These are phyloP conservation scores for Carlito syrichta DNA, from an alignment of 2,113 vertebrate species.

Conservation along the genomic window DNA sequence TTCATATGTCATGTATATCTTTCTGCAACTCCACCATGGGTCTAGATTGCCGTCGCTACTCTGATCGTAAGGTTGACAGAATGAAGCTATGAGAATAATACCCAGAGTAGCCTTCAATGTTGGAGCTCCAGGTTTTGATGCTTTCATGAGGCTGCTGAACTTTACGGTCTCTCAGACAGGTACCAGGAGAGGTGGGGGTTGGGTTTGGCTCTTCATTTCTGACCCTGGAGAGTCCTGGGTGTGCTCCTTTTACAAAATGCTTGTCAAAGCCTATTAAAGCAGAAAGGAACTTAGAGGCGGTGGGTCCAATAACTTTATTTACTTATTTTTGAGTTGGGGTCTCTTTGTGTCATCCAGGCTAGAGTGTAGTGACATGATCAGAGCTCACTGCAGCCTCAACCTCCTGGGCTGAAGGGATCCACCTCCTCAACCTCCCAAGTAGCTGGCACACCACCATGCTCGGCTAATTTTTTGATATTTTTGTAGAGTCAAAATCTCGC, in stretches of 20 bases:
- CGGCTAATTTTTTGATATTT: too few species aligned
- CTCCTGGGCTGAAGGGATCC: too few species aligned
- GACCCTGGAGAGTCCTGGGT: background rate
- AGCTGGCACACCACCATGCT: too few species aligned
- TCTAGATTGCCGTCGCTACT: background rate
- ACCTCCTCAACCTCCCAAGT: too few species aligned
- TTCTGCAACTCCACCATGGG: background rate
- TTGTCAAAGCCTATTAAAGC: background rate
- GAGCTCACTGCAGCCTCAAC: too few species aligned
- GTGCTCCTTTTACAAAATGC: background rate
- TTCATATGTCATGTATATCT: background rate
- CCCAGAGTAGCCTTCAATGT: background rate
- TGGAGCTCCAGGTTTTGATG: background rate
- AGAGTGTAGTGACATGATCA: too few species aligned
- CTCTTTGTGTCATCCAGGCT: too few species aligned
- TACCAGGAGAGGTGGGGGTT: background rate
- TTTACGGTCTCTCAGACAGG: background rate
- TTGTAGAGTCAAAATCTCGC: too few species aligned
- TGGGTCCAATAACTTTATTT: too few species aligned
- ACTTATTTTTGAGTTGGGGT: too few species aligned
- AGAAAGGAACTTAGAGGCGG: background rate
- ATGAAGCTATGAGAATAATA: background rate
- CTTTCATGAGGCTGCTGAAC: background rate
- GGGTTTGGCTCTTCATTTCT: background rate
- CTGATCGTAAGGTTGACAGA: background rate